Conservation (phyloP, 2,113 vertebrate genomes). For the human region DNA sequence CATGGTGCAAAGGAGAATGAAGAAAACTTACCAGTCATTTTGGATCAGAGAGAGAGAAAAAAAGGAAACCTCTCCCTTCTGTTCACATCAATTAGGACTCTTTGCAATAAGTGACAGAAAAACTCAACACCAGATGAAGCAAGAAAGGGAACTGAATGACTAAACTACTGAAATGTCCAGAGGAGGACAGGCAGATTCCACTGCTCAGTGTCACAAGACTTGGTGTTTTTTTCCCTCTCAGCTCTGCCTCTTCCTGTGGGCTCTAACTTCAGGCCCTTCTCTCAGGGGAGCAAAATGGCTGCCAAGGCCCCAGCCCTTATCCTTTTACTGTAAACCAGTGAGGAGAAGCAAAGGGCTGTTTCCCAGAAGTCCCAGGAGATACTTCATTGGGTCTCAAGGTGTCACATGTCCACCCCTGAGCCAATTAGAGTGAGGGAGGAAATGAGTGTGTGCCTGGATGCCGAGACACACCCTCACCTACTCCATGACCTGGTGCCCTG, state of each 20-base stretch:
- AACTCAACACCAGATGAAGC: neutral
- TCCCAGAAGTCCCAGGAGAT: neutral
- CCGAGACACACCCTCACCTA: fast-evolving
- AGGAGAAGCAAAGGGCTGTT: neutral
- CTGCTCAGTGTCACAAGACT: no score
- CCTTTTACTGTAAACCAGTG: neutral
- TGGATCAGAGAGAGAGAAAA: neutral
- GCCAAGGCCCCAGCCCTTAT: fast-evolving
- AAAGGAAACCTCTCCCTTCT: neutral
- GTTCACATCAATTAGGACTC: neutral
- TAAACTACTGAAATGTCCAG: neutral
- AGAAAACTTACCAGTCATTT: neutral
- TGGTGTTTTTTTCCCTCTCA: neutral
- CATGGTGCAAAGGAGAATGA: no score
- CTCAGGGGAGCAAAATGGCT: neutral
- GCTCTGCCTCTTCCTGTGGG: neutral
- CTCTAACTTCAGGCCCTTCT: neutral
- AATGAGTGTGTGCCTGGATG: fast-evolving
- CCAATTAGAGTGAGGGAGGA: no score
- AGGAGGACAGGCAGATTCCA: neutral
- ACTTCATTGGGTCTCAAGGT: neutral
- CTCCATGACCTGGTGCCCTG: fast-evolving
- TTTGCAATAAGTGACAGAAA: neutral
- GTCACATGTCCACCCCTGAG: neutral
- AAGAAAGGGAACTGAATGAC: neutral